Percentiles rank a stretch among this genome's conserved stretches.
phyloP scores from a whole-genome alignment of 2,113 vertebrate species.

The Gobiocypris rarus region DNA sequence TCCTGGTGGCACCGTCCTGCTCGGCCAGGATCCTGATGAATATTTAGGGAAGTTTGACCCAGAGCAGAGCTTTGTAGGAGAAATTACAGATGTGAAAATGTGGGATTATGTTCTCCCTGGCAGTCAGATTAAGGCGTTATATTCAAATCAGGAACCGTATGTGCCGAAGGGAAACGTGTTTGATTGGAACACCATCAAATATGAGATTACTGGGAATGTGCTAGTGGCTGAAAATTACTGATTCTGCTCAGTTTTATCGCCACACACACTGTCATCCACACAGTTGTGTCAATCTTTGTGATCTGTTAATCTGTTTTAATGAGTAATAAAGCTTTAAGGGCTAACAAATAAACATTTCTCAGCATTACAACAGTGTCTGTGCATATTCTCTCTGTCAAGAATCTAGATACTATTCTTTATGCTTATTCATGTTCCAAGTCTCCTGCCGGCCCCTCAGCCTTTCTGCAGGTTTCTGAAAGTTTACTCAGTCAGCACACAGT shows the following conservation, averaged over 20 bases:
- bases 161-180: slow-evolving; percentile 72
- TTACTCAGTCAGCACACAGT: too few relatives aligned
- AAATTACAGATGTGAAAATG: slow-evolving; percentile 78
- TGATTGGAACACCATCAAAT: slow-evolving; percentile 75
- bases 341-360: neutral
- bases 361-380: neutral
- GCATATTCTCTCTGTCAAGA: too few relatives aligned
- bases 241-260: too few relatives aligned
- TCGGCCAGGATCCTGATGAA: slow-evolving; percentile 76
- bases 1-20: slow-evolving; percentile 68
- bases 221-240: slow-evolving; percentile 71
- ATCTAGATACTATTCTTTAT: too few relatives aligned
- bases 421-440: too few relatives aligned
- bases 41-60: slow-evolving; percentile 67
- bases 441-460: too few relatives aligned
- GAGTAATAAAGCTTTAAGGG: too few relatives aligned
- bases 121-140: slow-evolving; percentile 68
- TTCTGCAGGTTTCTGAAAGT: too few relatives aligned
- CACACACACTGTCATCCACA: neutral
- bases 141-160: slow-evolving; percentile 49
- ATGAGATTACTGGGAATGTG: slow-evolving; percentile 73
- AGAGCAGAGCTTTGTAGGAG: slow-evolving; percentile 75
- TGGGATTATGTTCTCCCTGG: slow-evolving; percentile 77
- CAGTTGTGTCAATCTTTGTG: too few relatives aligned
- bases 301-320: too few relatives aligned